phyloP scores from a whole-genome alignment of 2,113 vertebrate genomes.

The Actinemys pallida region DNA sequence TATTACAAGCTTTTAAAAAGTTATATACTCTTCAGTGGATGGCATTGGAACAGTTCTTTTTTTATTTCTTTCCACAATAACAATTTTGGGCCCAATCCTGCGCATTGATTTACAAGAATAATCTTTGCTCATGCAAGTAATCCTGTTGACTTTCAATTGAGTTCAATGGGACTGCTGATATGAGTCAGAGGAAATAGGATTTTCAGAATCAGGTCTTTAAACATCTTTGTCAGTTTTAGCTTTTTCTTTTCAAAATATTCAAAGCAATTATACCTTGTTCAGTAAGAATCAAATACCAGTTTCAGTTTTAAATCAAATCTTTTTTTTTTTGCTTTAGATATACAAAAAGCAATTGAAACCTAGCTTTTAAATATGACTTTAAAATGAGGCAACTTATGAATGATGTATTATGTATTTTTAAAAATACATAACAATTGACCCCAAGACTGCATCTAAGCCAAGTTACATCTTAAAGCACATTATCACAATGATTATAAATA shows the following conservation, averaged over 20 bases:
- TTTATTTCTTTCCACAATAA: not conserved
- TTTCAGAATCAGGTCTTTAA: constrained; percentile 39
- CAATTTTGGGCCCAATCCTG: not conserved
- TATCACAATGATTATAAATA: constrained; percentile 33
- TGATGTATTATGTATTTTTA: not conserved
- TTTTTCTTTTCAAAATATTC: constrained; percentile 37
- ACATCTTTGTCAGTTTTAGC: constrained; percentile 24
- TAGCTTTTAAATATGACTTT: constrained; percentile 25
- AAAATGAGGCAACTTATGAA: constrained; percentile 42
- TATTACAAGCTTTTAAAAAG: constrained; percentile 7
- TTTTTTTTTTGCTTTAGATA: constrained; percentile 35
- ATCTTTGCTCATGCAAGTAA: constrained; percentile 46
- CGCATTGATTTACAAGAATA: constrained; percentile 21
- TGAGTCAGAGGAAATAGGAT: constrained; percentile 52
- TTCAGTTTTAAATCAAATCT: not conserved
- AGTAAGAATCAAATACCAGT: constrained; percentile 19
- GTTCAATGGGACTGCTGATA: constrained; percentile 49
- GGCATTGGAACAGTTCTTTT: not conserved
- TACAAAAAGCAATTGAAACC: constrained; percentile 35
- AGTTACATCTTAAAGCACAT: not conserved
- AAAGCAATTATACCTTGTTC: constrained; percentile 37
- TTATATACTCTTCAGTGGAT: not conserved
- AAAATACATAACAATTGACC: constrained; percentile 8
- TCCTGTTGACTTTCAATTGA: constrained; percentile 64
- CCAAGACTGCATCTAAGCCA: not conserved